Evolutionary conservation across 2,113 vertebrate genomes (phyloP).

Genomic region (Psephotus haematonotus): DNA sequence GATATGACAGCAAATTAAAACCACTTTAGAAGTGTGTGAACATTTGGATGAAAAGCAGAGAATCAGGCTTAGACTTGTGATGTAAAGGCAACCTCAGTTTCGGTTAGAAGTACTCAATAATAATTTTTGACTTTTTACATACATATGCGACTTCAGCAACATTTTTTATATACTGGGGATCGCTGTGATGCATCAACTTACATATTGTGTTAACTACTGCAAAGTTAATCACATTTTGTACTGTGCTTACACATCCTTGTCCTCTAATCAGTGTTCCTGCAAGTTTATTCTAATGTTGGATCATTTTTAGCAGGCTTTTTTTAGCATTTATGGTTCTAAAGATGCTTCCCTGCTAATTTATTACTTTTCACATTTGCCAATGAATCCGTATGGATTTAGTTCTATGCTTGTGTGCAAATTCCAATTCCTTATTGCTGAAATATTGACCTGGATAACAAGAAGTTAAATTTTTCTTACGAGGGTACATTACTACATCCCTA

Average conservation of each 20-base stretch:
- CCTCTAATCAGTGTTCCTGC: not conserved
- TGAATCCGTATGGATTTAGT: not conserved
- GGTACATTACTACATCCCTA: not conserved
- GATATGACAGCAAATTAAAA: not conserved
- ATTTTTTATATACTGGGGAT: not conserved
- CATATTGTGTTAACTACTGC: not conserved
- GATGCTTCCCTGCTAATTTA: not conserved
- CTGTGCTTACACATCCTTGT: constrained; percentile 1
- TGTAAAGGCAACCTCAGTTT: not conserved
- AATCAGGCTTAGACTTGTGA: not conserved
- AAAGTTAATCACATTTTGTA: not conserved
- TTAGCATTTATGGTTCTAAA: not conserved
- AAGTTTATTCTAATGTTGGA: not conserved
- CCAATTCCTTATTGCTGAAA: not conserved
- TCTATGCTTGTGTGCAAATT: not conserved
- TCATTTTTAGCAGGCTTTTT: not conserved
- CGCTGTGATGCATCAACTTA: not conserved
- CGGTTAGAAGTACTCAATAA: not conserved
- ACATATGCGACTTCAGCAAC: not conserved
- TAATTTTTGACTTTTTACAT: not conserved
- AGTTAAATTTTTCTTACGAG: not conserved
- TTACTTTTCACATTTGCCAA: not conserved
- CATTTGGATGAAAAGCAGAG: not conserved
- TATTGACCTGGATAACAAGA: not conserved
- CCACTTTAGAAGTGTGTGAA: not conserved